These are phyloP conservation scores for Vandiemenella viatica DNA, from an alignment of 2,888 invertebrate species.

Conservation along the genomic window DNA sequence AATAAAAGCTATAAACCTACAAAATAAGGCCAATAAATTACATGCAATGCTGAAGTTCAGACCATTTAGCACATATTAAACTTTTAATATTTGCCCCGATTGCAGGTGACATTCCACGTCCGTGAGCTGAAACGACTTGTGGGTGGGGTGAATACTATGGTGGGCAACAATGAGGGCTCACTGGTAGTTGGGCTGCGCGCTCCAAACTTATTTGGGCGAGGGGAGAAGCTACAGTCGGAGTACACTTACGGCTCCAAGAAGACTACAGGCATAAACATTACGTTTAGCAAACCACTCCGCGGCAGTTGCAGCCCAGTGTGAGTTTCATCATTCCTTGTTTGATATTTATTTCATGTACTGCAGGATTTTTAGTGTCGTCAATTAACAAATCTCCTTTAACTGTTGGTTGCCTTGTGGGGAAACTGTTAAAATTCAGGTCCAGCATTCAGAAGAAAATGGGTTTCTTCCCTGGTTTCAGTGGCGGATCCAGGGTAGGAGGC, in stretches of 20 bases:
- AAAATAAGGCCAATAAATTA: too few relatives aligned
- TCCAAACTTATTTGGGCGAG: constrained; percentile 77
- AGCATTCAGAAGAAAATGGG: too few relatives aligned
- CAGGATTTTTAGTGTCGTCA: too few relatives aligned
- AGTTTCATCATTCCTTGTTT: constrained; percentile 29
- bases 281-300: constrained; percentile 71
- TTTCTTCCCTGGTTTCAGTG: too few relatives aligned
- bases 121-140: constrained; percentile 65
- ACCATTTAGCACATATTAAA: too few relatives aligned
- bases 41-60: too few relatives aligned
- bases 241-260: constrained; percentile 74
- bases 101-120: constrained; percentile 72
- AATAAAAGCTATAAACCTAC: too few relatives aligned
- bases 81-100: constrained; percentile 11
- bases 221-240: constrained; percentile 66
- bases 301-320: constrained; percentile 51
- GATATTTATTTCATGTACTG: too few relatives aligned
- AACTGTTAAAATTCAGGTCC: too few relatives aligned
- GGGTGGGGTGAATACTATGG: constrained; percentile 72
- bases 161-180: constrained; percentile 85
- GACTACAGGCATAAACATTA: constrained; percentile 64
- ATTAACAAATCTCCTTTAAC: too few relatives aligned
- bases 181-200: constrained; percentile 56
- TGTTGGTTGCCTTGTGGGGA: too few relatives aligned
- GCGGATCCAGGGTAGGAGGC: too few relatives aligned